Base-by-base conservation (phyloP, 92 coral and sea anemone genomes). In the Chrysogorgia sp. region DNA sequence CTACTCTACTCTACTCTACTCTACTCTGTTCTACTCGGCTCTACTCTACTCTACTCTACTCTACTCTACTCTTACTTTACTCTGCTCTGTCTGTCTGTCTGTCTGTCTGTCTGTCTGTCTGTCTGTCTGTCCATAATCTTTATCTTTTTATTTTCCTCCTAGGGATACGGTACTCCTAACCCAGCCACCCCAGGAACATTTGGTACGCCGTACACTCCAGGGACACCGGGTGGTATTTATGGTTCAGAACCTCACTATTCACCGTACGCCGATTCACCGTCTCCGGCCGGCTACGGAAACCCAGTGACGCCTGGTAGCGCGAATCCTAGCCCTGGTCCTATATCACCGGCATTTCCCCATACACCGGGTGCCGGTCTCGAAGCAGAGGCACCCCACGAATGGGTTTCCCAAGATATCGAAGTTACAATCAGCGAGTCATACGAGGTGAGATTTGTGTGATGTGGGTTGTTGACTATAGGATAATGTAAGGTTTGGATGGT, bases 201-300 rank as follows among this genome's bases (percentile, higher is more conserved):
- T 67, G 91, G 86, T 21, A 96, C 97, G 3, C 97, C 97, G 30
- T 91, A 91, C 76, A 91, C 98, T 22, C 98, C 98, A 52, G 90
- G 89, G 33, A 94, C 98, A 61, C 98, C 98, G 0, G 97, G 98
- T 25, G 98, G 96, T 40, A 94, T 94, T 90, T 94, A 94, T 60
- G 98, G 98, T 50, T 91, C 98, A 76, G 98, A 94, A 65, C 98
- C 97, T 25, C 88, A 91, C 64, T 94, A 94, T 80, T 94, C 98
- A 6, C 98, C 98, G 1, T 94, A 91, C 74, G 90, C 93, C 8
- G 97, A 94, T 82, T 89, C 98, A 0, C 98, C 98, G 53, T 94
- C 98, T 59, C 98, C 98, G 28, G 98, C 90, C 6, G 97, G 94
- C 17, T 93, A 84, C 77, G 96, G 91, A 34, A 93, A 93, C 85